Base-by-base conservation (phyloP, 2,113 vertebrate species). In the Pelecanoides urinatrix region DNA sequence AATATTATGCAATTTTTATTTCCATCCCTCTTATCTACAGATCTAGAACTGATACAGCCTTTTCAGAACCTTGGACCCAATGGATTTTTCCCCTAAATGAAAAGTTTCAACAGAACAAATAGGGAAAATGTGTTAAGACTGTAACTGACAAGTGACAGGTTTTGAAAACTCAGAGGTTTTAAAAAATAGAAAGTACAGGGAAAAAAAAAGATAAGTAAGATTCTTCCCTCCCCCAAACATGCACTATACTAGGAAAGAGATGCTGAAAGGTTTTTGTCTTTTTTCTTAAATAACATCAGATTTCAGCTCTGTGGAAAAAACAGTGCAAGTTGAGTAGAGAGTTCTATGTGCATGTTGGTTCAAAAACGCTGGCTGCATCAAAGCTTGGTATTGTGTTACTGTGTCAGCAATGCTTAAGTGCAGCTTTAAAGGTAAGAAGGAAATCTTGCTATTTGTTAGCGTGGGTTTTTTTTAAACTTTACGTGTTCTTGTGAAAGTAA, bases 311-410 rank as follows among this genome's bases (percentile, higher is more conserved):
- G 44, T 42, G 34, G 58, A 56, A 47, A 76, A 94, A 59, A 10
- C 53, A 67, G 29, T 25, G 4, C 19, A 15, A 81, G 36, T 2
- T 65, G 56, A 78, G 36, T n/a, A 32, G 42, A 16, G 40, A 47
- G 27, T 22, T 13, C 23, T 53, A 0, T 22, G 7, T 1, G 8
- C 3, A 0, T 1, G 2, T 40, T 27, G 45, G 38, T 49, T 12
- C 50, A 27, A 11, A 74, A 74, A 12, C 0, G 0, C 58, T 44
- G 32, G 22, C 45, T 56, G 36, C 50, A 9, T 47, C 44, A 13
- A 38, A 75, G 56, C 52, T 71, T 55, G 20, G 4, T 42, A 1
- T 1, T 56, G 27, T 56, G n/a, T 29, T 42, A 19, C 2, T 55
- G 47, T 45, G 44, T 67, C 71, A 91, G 75, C 68, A 62, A 20